Conservation (phyloP, 2,888 invertebrate genomes). For the Crematogaster levior region DNA sequence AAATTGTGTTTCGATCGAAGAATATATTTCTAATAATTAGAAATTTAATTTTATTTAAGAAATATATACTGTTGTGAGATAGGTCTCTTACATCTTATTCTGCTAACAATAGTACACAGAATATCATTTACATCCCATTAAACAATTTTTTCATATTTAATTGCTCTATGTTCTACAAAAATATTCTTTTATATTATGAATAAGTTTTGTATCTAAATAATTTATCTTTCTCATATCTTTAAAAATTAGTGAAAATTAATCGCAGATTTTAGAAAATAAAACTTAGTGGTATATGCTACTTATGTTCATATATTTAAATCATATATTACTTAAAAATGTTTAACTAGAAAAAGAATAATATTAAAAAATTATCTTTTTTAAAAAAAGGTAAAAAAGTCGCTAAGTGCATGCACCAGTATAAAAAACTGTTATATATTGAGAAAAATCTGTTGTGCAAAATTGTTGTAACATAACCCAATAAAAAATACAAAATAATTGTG, state of each 20-base stretch:
- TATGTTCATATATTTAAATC: too few relatives aligned
- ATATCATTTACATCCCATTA: neutral
- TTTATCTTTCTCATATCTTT: neutral
- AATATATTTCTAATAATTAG: neutral
- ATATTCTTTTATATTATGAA: neutral
- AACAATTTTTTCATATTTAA: neutral
- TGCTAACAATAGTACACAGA: neutral
- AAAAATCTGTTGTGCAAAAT: too few relatives aligned
- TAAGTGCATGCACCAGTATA: too few relatives aligned
- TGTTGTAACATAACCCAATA: too few relatives aligned
- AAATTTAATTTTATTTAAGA: neutral
- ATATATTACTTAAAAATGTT: too few relatives aligned
- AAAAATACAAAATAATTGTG: too few relatives aligned
- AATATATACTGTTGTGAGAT: neutral
- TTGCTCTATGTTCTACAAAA: neutral
- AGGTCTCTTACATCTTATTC: neutral
- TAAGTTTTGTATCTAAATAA: neutral
- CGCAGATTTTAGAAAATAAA: neutral
- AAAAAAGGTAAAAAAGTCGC: too few relatives aligned
- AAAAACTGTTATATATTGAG: too few relatives aligned
- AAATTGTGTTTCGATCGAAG: neutral
- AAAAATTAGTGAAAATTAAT: conserved; percentile 3
- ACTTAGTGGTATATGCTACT: too few relatives aligned
- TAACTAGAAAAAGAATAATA: too few relatives aligned
- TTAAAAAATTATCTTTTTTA: too few relatives aligned